Evolutionary conservation across 2,797 vertebrate species (phyloP).

Genomic region (Argya squamiceps): DNA sequence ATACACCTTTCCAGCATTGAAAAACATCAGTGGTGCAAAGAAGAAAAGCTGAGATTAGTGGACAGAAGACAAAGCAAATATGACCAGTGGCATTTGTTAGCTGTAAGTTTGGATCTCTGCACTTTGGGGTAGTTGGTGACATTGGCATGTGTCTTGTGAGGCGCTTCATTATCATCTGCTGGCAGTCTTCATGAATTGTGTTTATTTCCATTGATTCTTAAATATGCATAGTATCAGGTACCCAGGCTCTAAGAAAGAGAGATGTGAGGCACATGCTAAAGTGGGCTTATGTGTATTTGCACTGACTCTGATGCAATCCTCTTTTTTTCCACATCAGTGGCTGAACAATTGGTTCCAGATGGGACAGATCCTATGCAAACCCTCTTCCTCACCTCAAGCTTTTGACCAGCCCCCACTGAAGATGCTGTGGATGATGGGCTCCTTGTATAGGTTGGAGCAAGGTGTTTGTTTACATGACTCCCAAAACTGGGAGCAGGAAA

Average conservation of each 20-base stretch:
- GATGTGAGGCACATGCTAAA: fast-evolving
- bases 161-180: not conserved
- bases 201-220: not conserved
- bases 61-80: not conserved
- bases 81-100: not conserved
- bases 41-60: not conserved
- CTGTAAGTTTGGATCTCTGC: not conserved
- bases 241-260: not conserved
- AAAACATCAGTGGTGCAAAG: not conserved
- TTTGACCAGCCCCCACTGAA: not conserved
- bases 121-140: not conserved
- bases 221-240: not conserved
- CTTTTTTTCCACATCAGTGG: not conserved
- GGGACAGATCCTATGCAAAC: fast-evolving
- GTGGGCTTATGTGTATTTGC: not conserved
- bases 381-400: not conserved
- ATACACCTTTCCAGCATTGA: not conserved
- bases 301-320: not conserved
- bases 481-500: not conserved
- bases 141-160: not conserved
- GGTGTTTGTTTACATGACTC: not conserved
- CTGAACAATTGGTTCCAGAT: not conserved
- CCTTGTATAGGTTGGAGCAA: not conserved
- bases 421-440: not conserved
- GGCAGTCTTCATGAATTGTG: not conserved